Evolutionary conservation across 2,888 invertebrate genomes (phyloP), one percentile per base, ranked within the genome.

Genomic region (Lomographa bimaculata): DNA sequence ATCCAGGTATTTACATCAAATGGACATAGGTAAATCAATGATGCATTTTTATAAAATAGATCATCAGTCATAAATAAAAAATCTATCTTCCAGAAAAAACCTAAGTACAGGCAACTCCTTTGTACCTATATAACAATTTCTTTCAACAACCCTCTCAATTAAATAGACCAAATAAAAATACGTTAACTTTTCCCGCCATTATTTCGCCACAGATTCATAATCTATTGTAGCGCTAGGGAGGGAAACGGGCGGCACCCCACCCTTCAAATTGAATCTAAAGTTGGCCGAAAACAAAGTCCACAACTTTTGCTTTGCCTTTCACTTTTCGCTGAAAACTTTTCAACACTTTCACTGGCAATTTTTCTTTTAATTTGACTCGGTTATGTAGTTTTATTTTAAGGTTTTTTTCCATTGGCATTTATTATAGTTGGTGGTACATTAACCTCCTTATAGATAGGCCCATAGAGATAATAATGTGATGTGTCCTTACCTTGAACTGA

Each of bases 301-400:
- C 69, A 85, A 87, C 79, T 85, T 86, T 79, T 67, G 64, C 75
- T 51, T 34, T 44, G 59, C 76, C 80, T 87, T 73, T 87, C 82
- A 63, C 83, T 87, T 77, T 84, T 68, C 64, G 55, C 46, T 64
- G 72, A 55, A 74, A 86, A 82, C 72, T 84, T 85, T 77, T 64
- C 60, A 71, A 56, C 71, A 76, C 84, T 85, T 77, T 85, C 84
- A 40, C 82, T 76, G 62, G 66, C 58, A 51, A 61, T 64, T 69
- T 70, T 67, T 59, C 36, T 46, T 39, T 46, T 30, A 45, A 17
- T 20, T 24, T 14, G 12, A 24, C 21, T 41, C 40, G 42, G 36
- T n/a, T n/a, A n/a, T n/a, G 24, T 34, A 23, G 29, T 43, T 47
- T 47, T 49, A 43, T 43, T 43, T 27, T 17, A 5, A 18, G 14